These are phyloP conservation scores for Phenacoccus solenopsis DNA, from an alignment of 1,140 invertebrate genomes.

Conservation along the genomic window DNA sequence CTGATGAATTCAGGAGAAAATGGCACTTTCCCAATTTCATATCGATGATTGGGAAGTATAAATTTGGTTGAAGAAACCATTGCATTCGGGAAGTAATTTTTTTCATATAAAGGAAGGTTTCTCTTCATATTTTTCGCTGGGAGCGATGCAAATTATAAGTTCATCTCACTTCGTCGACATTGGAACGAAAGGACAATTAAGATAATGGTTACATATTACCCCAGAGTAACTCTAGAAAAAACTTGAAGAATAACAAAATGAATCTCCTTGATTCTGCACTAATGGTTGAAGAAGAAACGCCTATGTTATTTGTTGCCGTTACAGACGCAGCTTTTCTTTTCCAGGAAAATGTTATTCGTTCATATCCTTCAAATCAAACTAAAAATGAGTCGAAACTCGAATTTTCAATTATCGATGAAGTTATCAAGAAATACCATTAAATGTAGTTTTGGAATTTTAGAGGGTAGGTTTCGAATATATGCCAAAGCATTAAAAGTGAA, in stretches of 20 bases:
- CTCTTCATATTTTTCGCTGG: constrained; percentile 35
- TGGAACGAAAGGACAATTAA: constrained; percentile 30
- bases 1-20: too few species aligned
- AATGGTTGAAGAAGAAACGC: not conserved
- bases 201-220: constrained; percentile 30
- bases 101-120: constrained; percentile 38
- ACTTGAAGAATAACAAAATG: constrained; percentile 21
- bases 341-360: constrained; percentile 18
- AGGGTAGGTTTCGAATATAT: too few species aligned
- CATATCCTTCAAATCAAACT: too few species aligned
- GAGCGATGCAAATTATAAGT: constrained; percentile 31
- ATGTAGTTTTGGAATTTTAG: too few species aligned
- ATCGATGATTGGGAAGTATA: not conserved
- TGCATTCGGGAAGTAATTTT: constrained; percentile 33
- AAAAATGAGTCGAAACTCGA: too few species aligned
- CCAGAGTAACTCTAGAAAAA: constrained; percentile 26
- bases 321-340: constrained; percentile 24
- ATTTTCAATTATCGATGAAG: too few species aligned
- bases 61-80: constrained; percentile 22
- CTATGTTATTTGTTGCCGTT: constrained; percentile 27
- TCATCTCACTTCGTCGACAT: constrained; percentile 29
- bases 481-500: too few species aligned
- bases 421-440: too few species aligned
- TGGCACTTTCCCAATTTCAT: too few species aligned
- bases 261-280: constrained; percentile 17